phyloP scores from a whole-genome alignment of 2,888 invertebrate genomes.

The Acleris literana region DNA sequence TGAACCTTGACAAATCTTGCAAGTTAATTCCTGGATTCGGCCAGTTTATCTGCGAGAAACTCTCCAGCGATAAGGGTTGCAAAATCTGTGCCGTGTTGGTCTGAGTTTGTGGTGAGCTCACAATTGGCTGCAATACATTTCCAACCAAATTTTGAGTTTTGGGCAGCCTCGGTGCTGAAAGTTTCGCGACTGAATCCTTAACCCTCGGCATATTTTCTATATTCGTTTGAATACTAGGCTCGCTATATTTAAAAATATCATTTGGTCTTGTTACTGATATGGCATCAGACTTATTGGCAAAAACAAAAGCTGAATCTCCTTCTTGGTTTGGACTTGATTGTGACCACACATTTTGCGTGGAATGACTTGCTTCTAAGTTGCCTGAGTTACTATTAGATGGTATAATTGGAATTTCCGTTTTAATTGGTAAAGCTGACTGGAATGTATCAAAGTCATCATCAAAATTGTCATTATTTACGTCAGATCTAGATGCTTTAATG shows the following conservation, averaged over 20 bases:
- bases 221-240: slow-evolving; percentile 28
- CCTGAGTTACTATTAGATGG: slow-evolving; percentile 35
- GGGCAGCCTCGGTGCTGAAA: slow-evolving; percentile 38
- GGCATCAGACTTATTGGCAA: slow-evolving; percentile 57
- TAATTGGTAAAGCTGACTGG: slow-evolving; percentile 67
- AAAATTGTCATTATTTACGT: slow-evolving; percentile 42
- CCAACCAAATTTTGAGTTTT: slow-evolving; percentile 40
- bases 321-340: slow-evolving; percentile 39
- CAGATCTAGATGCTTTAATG: slow-evolving; percentile 7
- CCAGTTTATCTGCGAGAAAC: slow-evolving; percentile 85
- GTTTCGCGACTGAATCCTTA: slow-evolving; percentile 44
- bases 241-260: slow-evolving; percentile 48
- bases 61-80: slow-evolving; percentile 76
- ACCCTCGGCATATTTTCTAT: slow-evolving; percentile 44
- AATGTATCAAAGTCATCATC: slow-evolving; percentile 79
- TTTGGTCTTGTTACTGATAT: slow-evolving; percentile 55
- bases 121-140: slow-evolving; percentile 61
- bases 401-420: slow-evolving; percentile 38
- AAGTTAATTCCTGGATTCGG: slow-evolving; percentile 84
- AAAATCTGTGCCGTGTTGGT: slow-evolving; percentile 72
- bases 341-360: slow-evolving; percentile 44
- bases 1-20: slow-evolving; percentile 77
- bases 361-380: slow-evolving; percentile 40
- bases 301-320: slow-evolving; percentile 48
- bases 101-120: slow-evolving; percentile 49